Percentiles rank a stretch among this genome's conserved stretches.
Conservation (phyloP, 1,140 invertebrate species). For the Leguminivora glycinivorella region DNA sequence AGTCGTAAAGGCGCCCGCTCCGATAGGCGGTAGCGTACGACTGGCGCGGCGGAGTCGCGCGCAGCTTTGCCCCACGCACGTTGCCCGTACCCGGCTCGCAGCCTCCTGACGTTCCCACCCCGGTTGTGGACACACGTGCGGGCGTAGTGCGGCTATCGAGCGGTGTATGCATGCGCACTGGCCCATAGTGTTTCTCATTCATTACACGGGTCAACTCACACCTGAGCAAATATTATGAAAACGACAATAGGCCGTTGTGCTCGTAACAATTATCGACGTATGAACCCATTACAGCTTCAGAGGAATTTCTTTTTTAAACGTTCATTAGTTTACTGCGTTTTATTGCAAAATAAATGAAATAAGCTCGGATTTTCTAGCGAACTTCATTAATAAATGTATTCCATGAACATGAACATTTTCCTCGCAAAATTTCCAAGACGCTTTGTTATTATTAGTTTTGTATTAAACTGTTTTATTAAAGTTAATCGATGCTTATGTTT, state of each 20-base stretch:
- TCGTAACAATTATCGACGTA: conserved; percentile 48
- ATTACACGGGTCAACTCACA: conserved; percentile 58
- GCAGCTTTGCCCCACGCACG: conserved; percentile 38
- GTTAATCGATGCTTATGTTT: no score
- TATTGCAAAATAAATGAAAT: conserved; percentile 11
- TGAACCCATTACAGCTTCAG: conserved; percentile 26
- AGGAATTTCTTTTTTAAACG: conserved; percentile 22
- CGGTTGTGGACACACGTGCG: conserved; percentile 65
- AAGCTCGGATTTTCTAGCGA: background rate
- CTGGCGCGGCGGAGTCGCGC: conserved; percentile 49
- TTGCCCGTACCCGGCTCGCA: conserved; percentile 46
- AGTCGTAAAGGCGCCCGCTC: conserved; percentile 48
- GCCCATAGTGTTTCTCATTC: conserved; percentile 65
- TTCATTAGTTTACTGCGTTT: conserved; percentile 16
- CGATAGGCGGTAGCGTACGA: conserved; percentile 62
- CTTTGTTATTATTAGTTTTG: background rate
- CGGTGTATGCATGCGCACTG: conserved; percentile 69
- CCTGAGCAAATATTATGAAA: conserved; percentile 74
- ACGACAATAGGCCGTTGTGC: conserved; percentile 61
- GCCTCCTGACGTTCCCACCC: conserved; percentile 52
- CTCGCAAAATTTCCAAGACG: background rate
- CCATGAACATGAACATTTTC: background rate
- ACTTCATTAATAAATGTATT: background rate
- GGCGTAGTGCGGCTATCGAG: conserved; percentile 71
- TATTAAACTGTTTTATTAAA: background rate